These are phyloP conservation scores for Tapirus terrestris DNA, from an alignment of 2,113 vertebrate genomes.

Conservation along the genomic window DNA sequence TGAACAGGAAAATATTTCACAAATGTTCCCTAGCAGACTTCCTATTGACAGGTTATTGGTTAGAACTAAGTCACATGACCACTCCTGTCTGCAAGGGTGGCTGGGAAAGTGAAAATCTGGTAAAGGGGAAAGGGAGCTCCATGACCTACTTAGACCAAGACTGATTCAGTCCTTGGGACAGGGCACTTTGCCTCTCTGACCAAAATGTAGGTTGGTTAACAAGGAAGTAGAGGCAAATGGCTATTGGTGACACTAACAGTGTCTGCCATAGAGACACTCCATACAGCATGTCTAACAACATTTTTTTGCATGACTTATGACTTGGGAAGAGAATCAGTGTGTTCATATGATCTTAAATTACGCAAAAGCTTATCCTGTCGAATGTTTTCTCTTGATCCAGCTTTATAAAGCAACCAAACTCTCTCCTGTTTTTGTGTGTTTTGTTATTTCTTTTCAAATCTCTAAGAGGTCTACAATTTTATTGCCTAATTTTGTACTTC, in stretches of 20 bases:
- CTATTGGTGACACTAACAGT: background rate
- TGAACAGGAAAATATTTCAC: background rate
- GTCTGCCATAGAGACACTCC: background rate
- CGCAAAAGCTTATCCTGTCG: background rate
- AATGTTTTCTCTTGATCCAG: constrained; percentile 41
- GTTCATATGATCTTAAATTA: constrained; percentile 42
- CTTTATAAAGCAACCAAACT: constrained; percentile 47
- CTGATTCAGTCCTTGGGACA: background rate
- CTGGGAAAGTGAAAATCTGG: background rate
- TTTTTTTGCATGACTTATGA: constrained; percentile 10
- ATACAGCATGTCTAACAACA: background rate
- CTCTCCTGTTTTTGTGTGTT: constrained; percentile 38
- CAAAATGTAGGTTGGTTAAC: background rate
- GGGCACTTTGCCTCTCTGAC: background rate
- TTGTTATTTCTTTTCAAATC: constrained; percentile 63
- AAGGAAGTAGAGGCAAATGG: background rate
- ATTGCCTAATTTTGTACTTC: constrained; percentile 59
- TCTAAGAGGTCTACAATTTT: constrained; percentile 46
- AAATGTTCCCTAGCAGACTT: background rate
- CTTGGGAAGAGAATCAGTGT: background rate
- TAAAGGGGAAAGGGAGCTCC: background rate
- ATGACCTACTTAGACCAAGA: background rate
- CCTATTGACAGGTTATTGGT: background rate
- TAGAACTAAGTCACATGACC: background rate
- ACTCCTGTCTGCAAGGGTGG: background rate